Evolutionary conservation across 2,888 invertebrate species (phyloP), one percentile per base, ranked within the genome.

Genomic region (Tipula confusa): DNA sequence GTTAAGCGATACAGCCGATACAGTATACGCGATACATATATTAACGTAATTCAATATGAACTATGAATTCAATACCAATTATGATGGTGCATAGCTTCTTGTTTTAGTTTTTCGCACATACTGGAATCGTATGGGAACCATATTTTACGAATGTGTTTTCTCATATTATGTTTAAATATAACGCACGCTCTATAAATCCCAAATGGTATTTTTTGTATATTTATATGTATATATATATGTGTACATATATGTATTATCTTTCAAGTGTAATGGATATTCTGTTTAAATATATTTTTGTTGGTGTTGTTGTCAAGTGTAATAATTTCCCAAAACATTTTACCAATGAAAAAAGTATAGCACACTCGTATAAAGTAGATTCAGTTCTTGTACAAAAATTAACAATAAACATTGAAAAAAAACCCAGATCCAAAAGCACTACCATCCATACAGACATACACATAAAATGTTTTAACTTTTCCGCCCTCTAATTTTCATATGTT

Each of bases 391-490:
- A 64, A 64, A 64, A 64, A 64, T 64, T 64, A 64, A 64, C 24
- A 38, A 13, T 13, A 31, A 31, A 3, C 3, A 31, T 7, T n/a
- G 24, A 18, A 64, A 64, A 18, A 38, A 64, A 24, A 7, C 24
- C 64, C 24, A 7, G 43, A n/a, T 43, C n/a, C 43, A 43, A 43
- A 43, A 43, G 43, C 43, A 43, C 43, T n/a, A n/a, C n/a, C n/a
- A 36, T 9, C 36, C 36, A 11, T 36, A 15, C n/a, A 36, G 2
- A 36, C 36, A n/a, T n/a, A 24, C 18, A 64, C 24, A 64, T 64
- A 64, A 64, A 64, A 64, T 64, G 64, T 64, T 64, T 64, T 64
- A 64, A 64, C 64, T 64, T 64, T 64, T 24, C 64, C 64, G 64
- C 64, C 64, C 64, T 64, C 64, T 64, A 64, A 64, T 64, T 64